These are phyloP conservation scores for Amphipoea oculea DNA, from an alignment of 2,888 invertebrate genomes.

Conservation along the genomic window DNA sequence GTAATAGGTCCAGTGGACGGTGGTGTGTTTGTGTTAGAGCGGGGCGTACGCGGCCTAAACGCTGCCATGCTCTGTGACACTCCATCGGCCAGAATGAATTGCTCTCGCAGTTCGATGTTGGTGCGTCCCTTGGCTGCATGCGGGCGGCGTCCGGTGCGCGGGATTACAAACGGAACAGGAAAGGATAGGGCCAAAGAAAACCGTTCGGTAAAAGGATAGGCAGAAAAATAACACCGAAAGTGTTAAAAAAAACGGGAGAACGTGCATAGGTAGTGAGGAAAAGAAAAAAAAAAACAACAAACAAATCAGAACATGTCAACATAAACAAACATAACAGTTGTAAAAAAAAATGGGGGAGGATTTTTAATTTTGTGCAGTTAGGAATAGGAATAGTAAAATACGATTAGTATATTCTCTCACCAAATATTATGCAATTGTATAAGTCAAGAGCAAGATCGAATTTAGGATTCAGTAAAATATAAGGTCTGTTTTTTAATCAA, in stretches of 20 bases:
- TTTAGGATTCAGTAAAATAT: neutral
- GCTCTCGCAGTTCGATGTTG: conserved; percentile 99
- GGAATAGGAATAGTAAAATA: conserved; percentile 87
- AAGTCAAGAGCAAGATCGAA: conserved; percentile 83
- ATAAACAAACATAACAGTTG: conserved; percentile 84
- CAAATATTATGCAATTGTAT: conserved; percentile 80
- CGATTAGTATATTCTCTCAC: conserved; percentile 88
- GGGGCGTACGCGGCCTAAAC: conserved; percentile 98
- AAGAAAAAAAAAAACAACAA: conserved; percentile 88
- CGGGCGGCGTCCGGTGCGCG: conserved; percentile 90
- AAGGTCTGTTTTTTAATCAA: neutral
- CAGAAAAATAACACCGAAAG: conserved; percentile 84
- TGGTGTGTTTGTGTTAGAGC: conserved; percentile 93
- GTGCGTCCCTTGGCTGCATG: conserved; percentile 99
- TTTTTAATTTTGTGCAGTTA: conserved; percentile 86
- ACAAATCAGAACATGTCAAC: conserved; percentile 90
- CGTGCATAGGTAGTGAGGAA: conserved; percentile 89
- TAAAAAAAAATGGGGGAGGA: conserved; percentile 76
- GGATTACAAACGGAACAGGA: conserved; percentile 81
- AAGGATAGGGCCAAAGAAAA: conserved; percentile 81
- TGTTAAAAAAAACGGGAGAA: conserved; percentile 84
- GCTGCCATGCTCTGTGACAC: conserved; percentile 99
- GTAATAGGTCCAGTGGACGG: conserved; percentile 97
- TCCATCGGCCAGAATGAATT: conserved; percentile 99
- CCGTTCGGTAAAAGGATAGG: conserved; percentile 85